Base-by-base conservation (phyloP, 2,888 invertebrate species). In the Hyles lineata region DNA sequence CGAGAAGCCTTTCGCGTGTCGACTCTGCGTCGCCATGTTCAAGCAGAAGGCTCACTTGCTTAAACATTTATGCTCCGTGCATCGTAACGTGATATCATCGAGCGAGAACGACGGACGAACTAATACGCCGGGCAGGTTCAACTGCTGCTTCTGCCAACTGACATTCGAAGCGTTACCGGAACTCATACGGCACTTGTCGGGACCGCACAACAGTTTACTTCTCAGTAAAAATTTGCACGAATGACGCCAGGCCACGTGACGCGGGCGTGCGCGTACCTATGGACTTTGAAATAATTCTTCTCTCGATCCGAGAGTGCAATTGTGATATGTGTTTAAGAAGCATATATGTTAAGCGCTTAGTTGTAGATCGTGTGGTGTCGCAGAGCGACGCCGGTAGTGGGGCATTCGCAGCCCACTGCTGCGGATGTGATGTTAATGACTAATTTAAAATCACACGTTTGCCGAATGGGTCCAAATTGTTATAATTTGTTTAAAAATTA, bases 11-110 rank as follows among this genome's bases (percentile, higher is more conserved):
- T 98, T 98, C 87, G 98, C 98, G 80, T 98, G 98, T 95, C 96
- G 98, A 82, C 95, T 98, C 69, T 98, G 98, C 87, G 97, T 98
- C 74, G 98, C 98, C 73, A 98, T 98, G 98, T 98, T 98, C 90
- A 98, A 98, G 91, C 98, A 98, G 86, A 98, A 98, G 89, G 98
- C 98, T 8, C 98, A 98, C 88, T 95, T 98, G 81, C 91, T 98
- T 75, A 98, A 98, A 93, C 98, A 98, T 87, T 95, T 98, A 86
- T 98, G 98, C 91, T 98, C 98, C 77, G 98, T 98, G 76, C 98
- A 98, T 95, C 96, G 98, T 80, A 97, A 97, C 89, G 97, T 98
- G 76, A 98, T 98, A 90, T 97, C 97, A 62, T 97, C 97, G 60
- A 97, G 97, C 78, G 97, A 97, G 85, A 96, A 96, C 76, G 96